Evolutionary conservation across 2,888 invertebrate genomes (phyloP), one percentile per base, ranked within the genome.

Genomic region (Drepana falcataria): DNA sequence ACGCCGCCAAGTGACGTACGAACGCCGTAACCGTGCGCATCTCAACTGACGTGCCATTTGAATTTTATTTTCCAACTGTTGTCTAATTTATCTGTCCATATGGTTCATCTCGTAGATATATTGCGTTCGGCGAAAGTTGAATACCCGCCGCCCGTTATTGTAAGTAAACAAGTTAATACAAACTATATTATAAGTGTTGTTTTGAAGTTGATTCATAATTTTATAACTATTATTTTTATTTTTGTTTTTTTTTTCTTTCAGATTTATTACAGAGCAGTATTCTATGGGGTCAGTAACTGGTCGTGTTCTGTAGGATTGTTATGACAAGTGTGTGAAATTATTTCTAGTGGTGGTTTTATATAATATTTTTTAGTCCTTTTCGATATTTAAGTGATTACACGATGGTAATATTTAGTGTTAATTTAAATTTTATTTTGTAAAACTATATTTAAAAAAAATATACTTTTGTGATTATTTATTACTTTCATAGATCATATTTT

Each of bases 51-150:
- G 58, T 66, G 68, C 66, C 64, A 61, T 55, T 69, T 57, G 56
- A 76, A 77, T 77, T 85, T 88, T 85, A 69, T 65, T 77, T 79
- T 73, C 69, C 71, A 81, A 78, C 84, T 82, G 81, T 65, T 51
- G 65, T 84, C 79, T 81, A 79, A 81, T 76, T 81, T 75, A 91
- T 84, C 92, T 90, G 93, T 93, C 94, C 95, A 94, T 95, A 95
- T 95, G 95, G 95, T 95, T 93, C 95, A 95, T 91, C 94, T 94
- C 92, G 93, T 95, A 91, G 94, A 95, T 92, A 93, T 94, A 89
- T 94, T 94, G 91, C 94, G 94, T 92, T 94, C 94, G 93, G 94
- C 93, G 91, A 94, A 94, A 87, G 94, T 94, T 93, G 95, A 94
- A 89, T 95, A 94, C 92, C 92, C 94, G 91, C 91, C 91, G 81